phyloP scores from a whole-genome alignment of 2,113 vertebrate species.

The Galemys pyrenaicus region DNA sequence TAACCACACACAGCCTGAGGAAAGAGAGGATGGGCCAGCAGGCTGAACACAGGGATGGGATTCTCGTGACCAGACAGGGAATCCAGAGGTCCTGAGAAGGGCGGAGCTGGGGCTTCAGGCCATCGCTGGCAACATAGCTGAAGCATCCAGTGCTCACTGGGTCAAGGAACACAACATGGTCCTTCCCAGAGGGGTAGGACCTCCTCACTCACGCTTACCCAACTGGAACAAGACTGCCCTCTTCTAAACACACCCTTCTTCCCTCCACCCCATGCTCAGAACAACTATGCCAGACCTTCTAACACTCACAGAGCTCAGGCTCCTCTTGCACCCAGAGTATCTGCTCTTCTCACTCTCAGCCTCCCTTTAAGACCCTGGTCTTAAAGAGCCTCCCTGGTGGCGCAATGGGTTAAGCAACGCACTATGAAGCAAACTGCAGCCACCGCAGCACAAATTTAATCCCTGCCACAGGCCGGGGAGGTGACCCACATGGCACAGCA shows the following conservation, averaged over 20 bases:
- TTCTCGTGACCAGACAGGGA: background rate
- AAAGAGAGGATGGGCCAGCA: background rate
- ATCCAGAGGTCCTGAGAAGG: background rate
- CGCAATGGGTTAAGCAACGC: no score
- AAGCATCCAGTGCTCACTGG: background rate
- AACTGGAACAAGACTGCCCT: background rate
- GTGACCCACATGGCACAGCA: no score
- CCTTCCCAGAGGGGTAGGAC: background rate
- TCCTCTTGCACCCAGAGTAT: background rate
- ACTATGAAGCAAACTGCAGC: no score
- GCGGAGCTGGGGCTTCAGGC: no score
- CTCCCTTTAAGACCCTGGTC: background rate
- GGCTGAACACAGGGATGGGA: background rate
- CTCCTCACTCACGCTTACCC: background rate
- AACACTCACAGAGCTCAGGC: background rate
- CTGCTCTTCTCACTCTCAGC: background rate
- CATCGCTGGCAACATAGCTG: background rate
- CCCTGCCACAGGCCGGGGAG: no score
- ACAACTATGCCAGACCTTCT: background rate
- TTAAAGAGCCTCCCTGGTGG: no score
- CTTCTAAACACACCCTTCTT: background rate
- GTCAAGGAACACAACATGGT: rapidly evolving
- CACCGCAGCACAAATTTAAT: no score
- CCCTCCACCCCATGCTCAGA: background rate
- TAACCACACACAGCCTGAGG: slow-evolving; percentile 91